Evolutionary conservation across 2,888 invertebrate genomes (phyloP).

Genomic region (Apamea monoglypha): DNA sequence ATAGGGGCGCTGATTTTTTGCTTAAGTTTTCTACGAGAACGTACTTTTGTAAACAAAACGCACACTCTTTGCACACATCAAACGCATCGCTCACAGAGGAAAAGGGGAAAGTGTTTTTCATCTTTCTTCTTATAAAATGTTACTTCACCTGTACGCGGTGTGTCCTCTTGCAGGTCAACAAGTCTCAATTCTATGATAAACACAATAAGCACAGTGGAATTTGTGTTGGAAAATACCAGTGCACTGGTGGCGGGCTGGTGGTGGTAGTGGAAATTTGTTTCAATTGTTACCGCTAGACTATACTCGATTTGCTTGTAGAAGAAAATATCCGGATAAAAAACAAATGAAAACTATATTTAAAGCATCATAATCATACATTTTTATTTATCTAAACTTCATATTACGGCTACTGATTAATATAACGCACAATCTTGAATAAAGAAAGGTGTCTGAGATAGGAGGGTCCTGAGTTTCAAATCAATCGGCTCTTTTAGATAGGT

Average conservation of each 20-base stretch:
- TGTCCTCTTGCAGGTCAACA: not conserved
- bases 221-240: not conserved
- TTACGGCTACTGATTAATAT: too few species aligned
- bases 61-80: constrained; percentile 1
- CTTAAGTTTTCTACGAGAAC: not conserved
- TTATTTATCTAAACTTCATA: too few species aligned
- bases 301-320: not conserved
- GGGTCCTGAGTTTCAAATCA: too few species aligned
- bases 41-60: constrained; percentile 1
- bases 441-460: too few species aligned
- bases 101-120: not conserved
- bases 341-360: not conserved
- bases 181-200: not conserved
- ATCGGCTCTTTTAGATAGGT: not conserved
- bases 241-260: too few species aligned
- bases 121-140: not conserved
- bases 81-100: not conserved
- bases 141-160: not conserved
- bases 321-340: not conserved
- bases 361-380: not conserved
- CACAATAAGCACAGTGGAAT: not conserved
- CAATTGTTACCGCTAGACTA: not conserved
- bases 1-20: not conserved
- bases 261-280: not conserved
- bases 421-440: too few species aligned